phyloP scores from a whole-genome alignment of 2,888 invertebrate genomes.

The Agriopis leucophaearia region DNA sequence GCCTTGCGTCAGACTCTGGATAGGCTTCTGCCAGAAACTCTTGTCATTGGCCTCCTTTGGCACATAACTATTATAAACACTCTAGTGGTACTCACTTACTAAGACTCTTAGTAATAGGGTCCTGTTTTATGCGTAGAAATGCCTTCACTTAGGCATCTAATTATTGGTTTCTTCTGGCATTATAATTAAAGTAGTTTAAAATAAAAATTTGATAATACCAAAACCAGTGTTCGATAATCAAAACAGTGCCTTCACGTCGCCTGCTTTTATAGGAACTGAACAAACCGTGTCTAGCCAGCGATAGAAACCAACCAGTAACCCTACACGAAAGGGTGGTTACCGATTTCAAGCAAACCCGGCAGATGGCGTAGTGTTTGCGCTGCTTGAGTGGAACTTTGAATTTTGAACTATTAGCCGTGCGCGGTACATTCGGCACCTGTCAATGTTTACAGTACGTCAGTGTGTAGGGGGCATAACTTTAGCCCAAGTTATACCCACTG shows the following conservation, averaged over 20 bases:
- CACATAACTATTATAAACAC: too few species aligned
- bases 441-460: constrained; percentile 61
- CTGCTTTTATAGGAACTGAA: not conserved
- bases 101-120: too few species aligned
- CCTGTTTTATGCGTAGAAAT: too few species aligned
- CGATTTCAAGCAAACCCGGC: constrained; percentile 64
- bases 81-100: too few species aligned
- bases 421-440: constrained; percentile 73
- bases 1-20: too few species aligned
- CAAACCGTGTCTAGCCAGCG: constrained; percentile 29
- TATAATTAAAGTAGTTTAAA: too few species aligned
- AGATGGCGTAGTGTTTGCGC: constrained; percentile 85
- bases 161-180: too few species aligned
- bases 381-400: constrained; percentile 81
- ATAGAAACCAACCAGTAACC: constrained; percentile 51
- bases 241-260: too few species aligned
- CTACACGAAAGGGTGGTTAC: constrained; percentile 49
- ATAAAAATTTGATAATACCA: too few species aligned
- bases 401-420: constrained; percentile 79
- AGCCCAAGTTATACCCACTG: constrained; percentile 25
- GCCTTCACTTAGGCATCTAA: too few species aligned
- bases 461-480: constrained; percentile 48
- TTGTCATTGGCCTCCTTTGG: too few species aligned
- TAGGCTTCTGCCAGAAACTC: too few species aligned
- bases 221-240: not conserved